Evolutionary conservation across 1,140 invertebrate genomes (phyloP).

Genomic region (Ridgeia piscesae): DNA sequence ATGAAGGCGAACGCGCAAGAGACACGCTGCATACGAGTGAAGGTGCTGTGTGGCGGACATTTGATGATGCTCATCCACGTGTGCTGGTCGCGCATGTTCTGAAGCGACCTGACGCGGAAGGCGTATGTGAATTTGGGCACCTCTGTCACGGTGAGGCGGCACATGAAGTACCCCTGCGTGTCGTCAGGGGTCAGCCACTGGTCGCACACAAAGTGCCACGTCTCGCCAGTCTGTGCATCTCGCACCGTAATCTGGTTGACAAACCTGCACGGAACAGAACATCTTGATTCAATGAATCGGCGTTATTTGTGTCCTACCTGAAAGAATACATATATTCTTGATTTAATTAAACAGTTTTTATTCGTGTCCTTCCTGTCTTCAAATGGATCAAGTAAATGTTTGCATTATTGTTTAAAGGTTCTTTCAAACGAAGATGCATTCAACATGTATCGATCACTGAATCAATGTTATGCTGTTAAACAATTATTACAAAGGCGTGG

Average conservation of each 20-base stretch:
- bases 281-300: neutral
- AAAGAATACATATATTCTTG: too few relatives aligned
- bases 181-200: neutral
- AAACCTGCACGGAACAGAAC: neutral
- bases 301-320: neutral
- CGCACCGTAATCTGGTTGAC: neutral
- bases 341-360: too few relatives aligned
- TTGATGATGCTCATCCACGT: neutral
- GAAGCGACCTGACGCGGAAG: slow-evolving; percentile 10
- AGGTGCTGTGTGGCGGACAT: neutral
- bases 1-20: neutral
- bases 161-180: neutral
- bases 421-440: neutral
- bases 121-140: slow-evolving; percentile 9
- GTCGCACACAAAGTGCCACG: neutral
- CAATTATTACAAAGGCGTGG: neutral
- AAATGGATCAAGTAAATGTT: neutral
- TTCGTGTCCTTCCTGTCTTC: neutral
- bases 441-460: neutral
- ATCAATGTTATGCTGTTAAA: neutral
- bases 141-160: neutral
- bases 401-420: neutral
- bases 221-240: neutral
- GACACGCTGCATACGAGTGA: slow-evolving; percentile 14
- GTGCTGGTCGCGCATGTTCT: slow-evolving; percentile 10